These are phyloP conservation scores for Sciurus vulgaris DNA, from an alignment of 2,797 vertebrate species.

Conservation along the genomic window DNA sequence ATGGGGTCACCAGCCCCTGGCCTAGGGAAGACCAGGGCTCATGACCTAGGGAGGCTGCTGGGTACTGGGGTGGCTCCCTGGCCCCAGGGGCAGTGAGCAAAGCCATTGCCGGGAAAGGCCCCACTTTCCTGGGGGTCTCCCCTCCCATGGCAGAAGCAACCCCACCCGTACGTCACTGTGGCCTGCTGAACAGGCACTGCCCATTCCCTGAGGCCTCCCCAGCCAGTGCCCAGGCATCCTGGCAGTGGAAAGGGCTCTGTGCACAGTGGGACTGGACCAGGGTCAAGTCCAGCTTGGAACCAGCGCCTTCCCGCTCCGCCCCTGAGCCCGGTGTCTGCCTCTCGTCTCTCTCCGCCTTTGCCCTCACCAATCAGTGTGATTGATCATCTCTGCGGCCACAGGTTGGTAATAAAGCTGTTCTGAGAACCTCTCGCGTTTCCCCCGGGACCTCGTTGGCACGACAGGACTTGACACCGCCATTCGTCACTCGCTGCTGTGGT, in stretches of 20 bases:
- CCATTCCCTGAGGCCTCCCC: accelerated
- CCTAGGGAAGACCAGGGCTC: neutral
- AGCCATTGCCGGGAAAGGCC: neutral
- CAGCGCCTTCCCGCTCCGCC: neutral
- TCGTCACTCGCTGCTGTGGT: constrained; percentile 94
- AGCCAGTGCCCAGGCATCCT: neutral
- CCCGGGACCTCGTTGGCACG: constrained; percentile 91
- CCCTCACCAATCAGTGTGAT: constrained; percentile 96
- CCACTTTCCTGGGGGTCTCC: accelerated
- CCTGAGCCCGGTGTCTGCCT: constrained; percentile 89
- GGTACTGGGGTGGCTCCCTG: accelerated
- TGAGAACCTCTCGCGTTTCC: constrained; percentile 92
- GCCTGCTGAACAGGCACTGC: neutral
- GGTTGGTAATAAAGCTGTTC: constrained; percentile 95
- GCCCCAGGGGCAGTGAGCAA: accelerated
- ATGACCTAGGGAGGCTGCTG: neutral
- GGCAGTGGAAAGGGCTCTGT: neutral
- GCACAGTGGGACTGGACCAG: neutral
- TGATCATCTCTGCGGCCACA: constrained; percentile 94
- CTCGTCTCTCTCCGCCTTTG: constrained; percentile 93
- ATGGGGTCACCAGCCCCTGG: accelerated
- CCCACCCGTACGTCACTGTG: accelerated
- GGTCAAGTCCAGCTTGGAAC: constrained; percentile 38
- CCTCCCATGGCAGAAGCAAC: neutral
- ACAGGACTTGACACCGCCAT: constrained; percentile 96